Conservation (phyloP, 2,113 vertebrate species). For the Laterallus jamaicensis region DNA sequence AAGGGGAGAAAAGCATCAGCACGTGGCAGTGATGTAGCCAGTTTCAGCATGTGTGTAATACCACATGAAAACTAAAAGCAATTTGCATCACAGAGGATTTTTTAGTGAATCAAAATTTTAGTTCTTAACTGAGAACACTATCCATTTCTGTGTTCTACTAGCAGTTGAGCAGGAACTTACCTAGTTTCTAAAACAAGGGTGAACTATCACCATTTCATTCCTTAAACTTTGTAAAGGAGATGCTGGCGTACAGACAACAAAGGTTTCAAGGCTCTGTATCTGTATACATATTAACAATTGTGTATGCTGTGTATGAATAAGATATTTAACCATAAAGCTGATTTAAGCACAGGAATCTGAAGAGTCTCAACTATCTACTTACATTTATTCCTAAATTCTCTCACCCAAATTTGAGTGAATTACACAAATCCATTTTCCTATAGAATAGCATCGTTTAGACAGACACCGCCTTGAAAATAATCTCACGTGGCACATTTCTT, state of each 20-base stretch:
- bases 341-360: background rate
- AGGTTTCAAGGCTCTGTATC: background rate
- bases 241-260: background rate
- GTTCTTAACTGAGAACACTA: background rate
- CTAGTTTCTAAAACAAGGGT: background rate
- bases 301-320: background rate
- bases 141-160: background rate
- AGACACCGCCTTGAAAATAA: background rate
- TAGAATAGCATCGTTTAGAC: background rate
- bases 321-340: background rate
- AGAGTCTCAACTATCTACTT: background rate
- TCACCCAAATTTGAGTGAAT: background rate
- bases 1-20: background rate
- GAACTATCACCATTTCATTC: background rate
- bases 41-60: background rate
- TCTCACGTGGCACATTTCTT: background rate
- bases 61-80: background rate
- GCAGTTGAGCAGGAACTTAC: rapidly evolving
- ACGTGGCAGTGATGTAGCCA: background rate
- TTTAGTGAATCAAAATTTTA: background rate
- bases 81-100: background rate
- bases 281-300: background rate
- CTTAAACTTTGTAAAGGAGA: background rate
- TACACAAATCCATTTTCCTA: background rate
- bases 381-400: background rate